Base-by-base conservation (phyloP, 92 coral and sea anemone species). In the Metridium senile region DNA sequence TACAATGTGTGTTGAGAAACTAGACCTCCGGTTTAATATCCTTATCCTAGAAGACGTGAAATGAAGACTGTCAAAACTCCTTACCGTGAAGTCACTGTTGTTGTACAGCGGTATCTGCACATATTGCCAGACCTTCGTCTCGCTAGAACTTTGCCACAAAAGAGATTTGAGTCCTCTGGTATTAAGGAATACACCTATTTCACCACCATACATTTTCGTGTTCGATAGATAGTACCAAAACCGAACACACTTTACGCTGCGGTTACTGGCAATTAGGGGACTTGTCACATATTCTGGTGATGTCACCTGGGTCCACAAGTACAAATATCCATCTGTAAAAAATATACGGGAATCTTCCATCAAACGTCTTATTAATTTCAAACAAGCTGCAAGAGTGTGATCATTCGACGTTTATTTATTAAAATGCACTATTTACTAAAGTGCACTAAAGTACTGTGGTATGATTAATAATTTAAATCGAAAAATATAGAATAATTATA, bases 41-140 rank as follows among this genome's bases (percentile, higher is more conserved):
- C n/a, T n/a, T n/a, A n/a, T n/a, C n/a, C n/a, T n/a, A n/a, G n/a
- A n/a, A n/a, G n/a, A n/a, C n/a, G n/a, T n/a, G n/a, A n/a, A n/a
- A n/a, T n/a, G n/a, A n/a, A n/a, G n/a, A n/a, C n/a, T n/a, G n/a
- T n/a, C n/a, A n/a, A n/a, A n/a, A n/a, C 6, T 39, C 49, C 61
- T 19, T 51, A 70, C 56, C 75, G 17, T 46, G 62, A 70, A 70
- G 18, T 70, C 75, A 1, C 21, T 70, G 1, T 49, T 26, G 26
- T 31, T 9, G 39, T 20, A 19, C 65, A 72, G 66, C 28, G 76
- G 76, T 56, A 54, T 20, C 49, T 72, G 76, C 29, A 46, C 62
- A 59, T 72, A 72, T 72, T 72, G 64, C 76, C 76, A 72, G 21
- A 1, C 20, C 30, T 0, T 23, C 29, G 25, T 72, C 20, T 72